phyloP scores from a whole-genome alignment of 1,140 invertebrate species.

The Chironomus striatipennis region DNA sequence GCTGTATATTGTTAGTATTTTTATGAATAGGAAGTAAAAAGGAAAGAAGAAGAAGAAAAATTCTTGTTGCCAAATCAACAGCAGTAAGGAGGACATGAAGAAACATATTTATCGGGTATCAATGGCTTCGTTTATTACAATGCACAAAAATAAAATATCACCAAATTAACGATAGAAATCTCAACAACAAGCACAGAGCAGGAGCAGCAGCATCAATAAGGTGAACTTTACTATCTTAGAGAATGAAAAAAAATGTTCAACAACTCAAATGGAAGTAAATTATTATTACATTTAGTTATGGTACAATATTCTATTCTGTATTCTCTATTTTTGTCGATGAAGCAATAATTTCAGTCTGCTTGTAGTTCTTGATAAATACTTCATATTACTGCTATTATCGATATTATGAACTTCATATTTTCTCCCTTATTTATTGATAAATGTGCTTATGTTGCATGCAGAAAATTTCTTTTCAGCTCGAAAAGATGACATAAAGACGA shows the following conservation, averaged over 20 bases:
- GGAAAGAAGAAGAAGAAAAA: not conserved
- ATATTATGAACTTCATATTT: conserved; percentile 3
- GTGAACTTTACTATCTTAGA: not conserved
- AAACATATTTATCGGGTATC: not conserved
- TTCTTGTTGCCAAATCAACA: not conserved
- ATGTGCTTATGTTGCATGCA: not conserved
- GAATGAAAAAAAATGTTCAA: too few relatives aligned
- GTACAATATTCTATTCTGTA: not conserved
- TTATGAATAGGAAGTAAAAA: too few relatives aligned
- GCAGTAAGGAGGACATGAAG: not conserved
- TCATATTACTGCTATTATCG: not conserved
- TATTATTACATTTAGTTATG: conserved; percentile 17
- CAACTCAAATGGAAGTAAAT: conserved; percentile 16
- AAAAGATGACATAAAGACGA: not conserved
- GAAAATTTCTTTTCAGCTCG: not conserved
- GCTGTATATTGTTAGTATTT: too few relatives aligned
- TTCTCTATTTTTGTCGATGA: not conserved
- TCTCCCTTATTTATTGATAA: not conserved
- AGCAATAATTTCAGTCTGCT: not conserved
- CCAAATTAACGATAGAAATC: conserved; percentile 20
- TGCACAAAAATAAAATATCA: not conserved
- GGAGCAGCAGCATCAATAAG: not conserved
- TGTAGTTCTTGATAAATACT: not conserved
- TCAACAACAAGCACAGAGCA: not conserved
- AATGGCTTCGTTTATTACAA: conserved; percentile 16